Conservation (phyloP, 2,113 vertebrate species). For the Sterrhoptilus dennistouni region DNA sequence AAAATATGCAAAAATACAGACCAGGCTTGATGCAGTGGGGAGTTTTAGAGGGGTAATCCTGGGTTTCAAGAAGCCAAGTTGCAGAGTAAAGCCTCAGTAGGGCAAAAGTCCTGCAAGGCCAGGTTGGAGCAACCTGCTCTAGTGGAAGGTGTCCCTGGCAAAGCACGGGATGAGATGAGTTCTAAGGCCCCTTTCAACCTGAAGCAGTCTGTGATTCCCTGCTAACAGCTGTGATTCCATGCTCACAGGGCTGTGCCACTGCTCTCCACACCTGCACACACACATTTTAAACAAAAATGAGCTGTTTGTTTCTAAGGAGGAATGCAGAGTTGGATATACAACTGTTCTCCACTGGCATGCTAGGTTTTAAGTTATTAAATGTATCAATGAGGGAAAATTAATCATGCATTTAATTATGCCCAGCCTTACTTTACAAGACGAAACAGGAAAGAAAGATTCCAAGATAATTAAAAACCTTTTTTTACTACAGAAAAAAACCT, state of each 20-base stretch:
- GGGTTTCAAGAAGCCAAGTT: background rate
- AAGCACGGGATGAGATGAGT: too few species aligned
- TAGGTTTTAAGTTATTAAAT: background rate
- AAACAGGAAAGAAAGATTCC: background rate
- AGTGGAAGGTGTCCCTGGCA: background rate
- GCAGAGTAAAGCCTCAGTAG: background rate
- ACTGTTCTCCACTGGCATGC: background rate
- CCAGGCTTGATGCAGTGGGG: background rate
- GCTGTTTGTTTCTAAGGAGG: background rate
- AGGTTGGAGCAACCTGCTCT: background rate
- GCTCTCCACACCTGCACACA: background rate
- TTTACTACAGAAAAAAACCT: background rate
- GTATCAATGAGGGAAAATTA: background rate
- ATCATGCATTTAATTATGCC: background rate
- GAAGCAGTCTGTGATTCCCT: background rate
- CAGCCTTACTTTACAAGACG: background rate
- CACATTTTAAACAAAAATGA: background rate
- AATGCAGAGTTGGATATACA: background rate
- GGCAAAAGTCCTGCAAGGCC: background rate
- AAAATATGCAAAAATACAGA: background rate
- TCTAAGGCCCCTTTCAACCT: background rate
- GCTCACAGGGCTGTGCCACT: rapidly evolving
- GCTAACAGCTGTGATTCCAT: background rate
- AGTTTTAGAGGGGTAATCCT: background rate
- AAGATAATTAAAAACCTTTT: background rate